Evolutionary conservation across 64 coral and sea anemone species (phyloP).

Genomic region (Porites australiensis): DNA sequence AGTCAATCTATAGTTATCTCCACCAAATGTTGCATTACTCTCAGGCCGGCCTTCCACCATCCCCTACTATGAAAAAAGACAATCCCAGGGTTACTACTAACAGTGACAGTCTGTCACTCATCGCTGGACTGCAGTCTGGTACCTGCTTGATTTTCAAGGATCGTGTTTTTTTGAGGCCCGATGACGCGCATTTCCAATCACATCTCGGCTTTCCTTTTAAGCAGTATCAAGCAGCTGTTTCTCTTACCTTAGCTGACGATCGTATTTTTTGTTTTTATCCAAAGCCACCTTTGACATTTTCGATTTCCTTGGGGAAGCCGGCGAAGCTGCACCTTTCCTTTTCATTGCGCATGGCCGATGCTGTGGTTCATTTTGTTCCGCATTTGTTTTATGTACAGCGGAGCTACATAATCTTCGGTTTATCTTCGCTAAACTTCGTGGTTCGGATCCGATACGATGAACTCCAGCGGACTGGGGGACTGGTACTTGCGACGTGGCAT

Average conservation of each 20-base stretch:
- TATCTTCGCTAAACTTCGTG: background rate
- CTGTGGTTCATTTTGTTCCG: background rate
- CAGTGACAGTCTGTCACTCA: background rate
- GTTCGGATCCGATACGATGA: background rate
- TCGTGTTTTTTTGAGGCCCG: background rate
- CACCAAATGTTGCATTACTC: too few relatives aligned
- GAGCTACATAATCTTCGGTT: background rate
- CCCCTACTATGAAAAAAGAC: too few relatives aligned
- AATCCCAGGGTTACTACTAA: background rate
- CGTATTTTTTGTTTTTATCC: slow-evolving; percentile 98
- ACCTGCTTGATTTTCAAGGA: background rate
- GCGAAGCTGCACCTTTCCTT: slow-evolving; percentile 87
- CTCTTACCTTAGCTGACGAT: slow-evolving; percentile 90
- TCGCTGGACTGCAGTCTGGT: background rate
- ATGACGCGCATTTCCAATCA: background rate
- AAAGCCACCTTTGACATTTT: slow-evolving; percentile 95
- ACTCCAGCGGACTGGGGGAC: background rate
- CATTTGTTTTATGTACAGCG: background rate
- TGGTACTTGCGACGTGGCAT: slow-evolving; percentile 58
- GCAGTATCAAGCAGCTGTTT: background rate
- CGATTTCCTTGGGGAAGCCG: slow-evolving; percentile 76
- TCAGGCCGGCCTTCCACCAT: too few relatives aligned
- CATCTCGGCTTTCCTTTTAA: background rate
- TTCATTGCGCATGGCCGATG: slow-evolving; percentile 92
- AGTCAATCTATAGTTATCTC: too few relatives aligned